Evolutionary conservation across 2,113 vertebrate genomes (phyloP), one percentile per base, ranked within the genome.

Genomic region (Isurus oxyrinchus): DNA sequence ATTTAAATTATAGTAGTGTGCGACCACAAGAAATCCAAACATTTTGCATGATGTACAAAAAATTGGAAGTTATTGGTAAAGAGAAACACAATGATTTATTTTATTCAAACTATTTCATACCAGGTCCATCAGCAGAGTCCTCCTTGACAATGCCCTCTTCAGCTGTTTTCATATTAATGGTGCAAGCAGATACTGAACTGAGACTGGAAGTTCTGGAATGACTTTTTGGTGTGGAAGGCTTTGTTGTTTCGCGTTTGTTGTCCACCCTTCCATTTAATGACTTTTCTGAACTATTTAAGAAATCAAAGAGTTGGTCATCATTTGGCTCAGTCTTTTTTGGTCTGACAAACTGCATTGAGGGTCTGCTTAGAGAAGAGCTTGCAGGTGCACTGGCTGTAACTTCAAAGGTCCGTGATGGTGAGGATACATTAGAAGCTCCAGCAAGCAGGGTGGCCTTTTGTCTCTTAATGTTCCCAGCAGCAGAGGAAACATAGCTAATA

Each of bases 241-340:
- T 98, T 96, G 96, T 96, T 59, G 97, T 97, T 61, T 99, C 99
- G 96, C 97, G 98, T 97, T 97, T 99, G 67, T 98, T 97, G 87
- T 99, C 99, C 96, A 98, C 97, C 97, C 97, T 98, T 96, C 97
- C 98, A 0, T 97, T 97, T 55, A 98, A 98, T 0, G 98, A 98
- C 69, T 99, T 99, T 90, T 99, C 99, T 0, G 99, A 98, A 97
- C 99, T 99, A 97, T 99, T 99, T 96, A 99, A 98, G 98, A 99
- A 99, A 97, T 99, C 98, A 98, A 99, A 99, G 0, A 99, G 98
- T 96, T 99, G 97, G 96, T 99, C 99, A 91, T 99, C 99, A n/a
- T 99, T 98, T 96, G 99, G 98, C 96, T 99, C 99, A 6, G 98
- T 98, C 96, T 99, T 99, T 97, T 98, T 99, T 96, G 98, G 98